Conservation (phyloP, 1,140 invertebrate species). For the Drosophila chauvacae region DNA sequence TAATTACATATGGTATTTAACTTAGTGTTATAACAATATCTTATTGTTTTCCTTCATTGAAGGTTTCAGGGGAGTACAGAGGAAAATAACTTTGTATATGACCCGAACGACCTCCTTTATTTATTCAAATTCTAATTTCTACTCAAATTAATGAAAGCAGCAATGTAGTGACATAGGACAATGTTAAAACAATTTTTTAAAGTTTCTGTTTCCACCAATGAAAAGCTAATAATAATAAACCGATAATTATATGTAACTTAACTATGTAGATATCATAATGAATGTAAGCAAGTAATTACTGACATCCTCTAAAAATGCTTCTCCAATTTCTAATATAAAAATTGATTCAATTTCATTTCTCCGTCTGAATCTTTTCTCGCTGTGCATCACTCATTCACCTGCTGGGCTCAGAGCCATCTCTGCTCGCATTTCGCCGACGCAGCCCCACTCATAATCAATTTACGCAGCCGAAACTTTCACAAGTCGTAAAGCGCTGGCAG, state of each 20-base stretch:
- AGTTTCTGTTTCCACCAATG: background rate
- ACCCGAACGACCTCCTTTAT: too few relatives aligned
- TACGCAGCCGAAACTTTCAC: constrained; percentile 59
- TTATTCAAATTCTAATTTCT: background rate
- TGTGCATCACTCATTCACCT: constrained; percentile 32
- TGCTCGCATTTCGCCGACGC: constrained; percentile 34
- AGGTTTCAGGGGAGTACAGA: background rate
- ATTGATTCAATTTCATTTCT: too few relatives aligned
- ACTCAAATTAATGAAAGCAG: background rate
- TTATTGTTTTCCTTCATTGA: background rate
- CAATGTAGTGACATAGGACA: background rate
- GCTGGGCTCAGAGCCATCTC: constrained; percentile 30
- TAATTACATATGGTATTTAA: background rate
- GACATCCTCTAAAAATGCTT: background rate
- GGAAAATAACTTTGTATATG: too few relatives aligned
- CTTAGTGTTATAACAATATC: background rate
- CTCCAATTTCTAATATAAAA: background rate
- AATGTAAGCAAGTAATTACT: background rate
- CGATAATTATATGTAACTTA: too few relatives aligned
- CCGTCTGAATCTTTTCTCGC: constrained; percentile 9
- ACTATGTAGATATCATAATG: too few relatives aligned
- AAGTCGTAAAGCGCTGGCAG: constrained; percentile 42
- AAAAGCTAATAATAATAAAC: background rate
- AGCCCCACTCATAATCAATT: constrained; percentile 59
- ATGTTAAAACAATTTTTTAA: background rate